phyloP scores from a whole-genome alignment of 2,797 vertebrate genomes.

The Hipposideros larvatus region DNA sequence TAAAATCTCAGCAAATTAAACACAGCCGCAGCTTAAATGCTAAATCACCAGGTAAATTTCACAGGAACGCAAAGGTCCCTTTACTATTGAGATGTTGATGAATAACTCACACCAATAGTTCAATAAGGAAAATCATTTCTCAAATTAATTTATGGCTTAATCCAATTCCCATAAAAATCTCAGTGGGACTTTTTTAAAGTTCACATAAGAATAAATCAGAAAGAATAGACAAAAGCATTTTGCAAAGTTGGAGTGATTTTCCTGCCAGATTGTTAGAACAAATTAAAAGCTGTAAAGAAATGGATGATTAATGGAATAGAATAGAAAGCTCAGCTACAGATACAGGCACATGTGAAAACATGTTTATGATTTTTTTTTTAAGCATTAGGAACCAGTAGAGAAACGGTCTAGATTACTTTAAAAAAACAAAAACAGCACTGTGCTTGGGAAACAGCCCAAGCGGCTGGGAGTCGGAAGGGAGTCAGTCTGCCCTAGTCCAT shows the following conservation, averaged over 20 bases:
- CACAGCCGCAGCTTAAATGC: background rate
- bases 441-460: background rate
- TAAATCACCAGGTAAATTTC: background rate
- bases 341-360: background rate
- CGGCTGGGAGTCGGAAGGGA: background rate
- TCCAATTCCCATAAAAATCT: background rate
- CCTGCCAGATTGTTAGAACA: background rate
- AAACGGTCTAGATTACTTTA: background rate
- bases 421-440: background rate
- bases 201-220: conserved; percentile 1
- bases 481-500: background rate
- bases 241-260: background rate
- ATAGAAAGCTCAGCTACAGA: conserved; percentile 9
- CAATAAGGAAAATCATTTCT: background rate
- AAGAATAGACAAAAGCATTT: background rate
- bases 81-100: background rate
- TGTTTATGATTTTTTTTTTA: background rate
- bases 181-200: background rate
- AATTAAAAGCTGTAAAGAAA: background rate
- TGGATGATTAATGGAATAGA: background rate
- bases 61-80: background rate
- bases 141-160: background rate
- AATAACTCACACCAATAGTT: background rate
- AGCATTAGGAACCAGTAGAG: background rate
- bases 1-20: background rate